phyloP scores from a whole-genome alignment of 1,140 invertebrate species.

The Amphibalanus amphitrite region DNA sequence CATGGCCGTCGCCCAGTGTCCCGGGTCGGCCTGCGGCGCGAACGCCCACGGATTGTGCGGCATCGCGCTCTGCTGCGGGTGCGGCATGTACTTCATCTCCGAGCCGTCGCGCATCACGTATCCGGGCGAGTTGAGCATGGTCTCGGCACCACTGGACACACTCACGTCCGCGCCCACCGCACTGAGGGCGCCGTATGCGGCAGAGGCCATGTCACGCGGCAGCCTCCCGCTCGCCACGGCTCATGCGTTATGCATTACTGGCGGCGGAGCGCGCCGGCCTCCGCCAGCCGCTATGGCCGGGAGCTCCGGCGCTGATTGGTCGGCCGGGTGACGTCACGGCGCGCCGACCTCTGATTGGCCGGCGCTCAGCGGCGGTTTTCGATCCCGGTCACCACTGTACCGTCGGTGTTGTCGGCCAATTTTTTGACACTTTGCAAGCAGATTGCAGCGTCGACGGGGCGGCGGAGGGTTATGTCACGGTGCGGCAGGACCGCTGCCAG shows the following conservation, averaged over 20 bases:
- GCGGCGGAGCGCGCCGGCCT: slow-evolving; percentile 17
- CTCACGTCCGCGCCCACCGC: slow-evolving; percentile 20
- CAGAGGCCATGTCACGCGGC: slow-evolving; percentile 15
- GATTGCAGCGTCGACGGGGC: background rate
- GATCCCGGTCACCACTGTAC: background rate
- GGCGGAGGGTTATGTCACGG: no score
- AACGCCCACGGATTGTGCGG: slow-evolving; percentile 65
- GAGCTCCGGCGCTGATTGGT: background rate
- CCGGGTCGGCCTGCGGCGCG: slow-evolving; percentile 50
- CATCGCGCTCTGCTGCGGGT: slow-evolving; percentile 47
- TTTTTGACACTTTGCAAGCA: slow-evolving; percentile 1
- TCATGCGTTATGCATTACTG: slow-evolving; percentile 6
- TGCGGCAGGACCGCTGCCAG: background rate
- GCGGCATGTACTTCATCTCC: slow-evolving; percentile 86
- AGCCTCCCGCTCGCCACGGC: background rate
- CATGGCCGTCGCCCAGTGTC: slow-evolving; percentile 48
- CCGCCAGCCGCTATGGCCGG: slow-evolving; percentile 13
- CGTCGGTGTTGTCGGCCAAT: background rate
- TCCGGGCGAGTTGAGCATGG: slow-evolving; percentile 19
- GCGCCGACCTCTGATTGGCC: background rate
- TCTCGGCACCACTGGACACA: slow-evolving; percentile 20
- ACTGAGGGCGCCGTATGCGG: slow-evolving; percentile 20
- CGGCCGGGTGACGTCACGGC: background rate
- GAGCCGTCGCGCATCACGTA: slow-evolving; percentile 26
- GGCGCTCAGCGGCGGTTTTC: background rate